Evolutionary conservation across 2,113 vertebrate genomes (phyloP).

Genomic region (Aramus guarauna): DNA sequence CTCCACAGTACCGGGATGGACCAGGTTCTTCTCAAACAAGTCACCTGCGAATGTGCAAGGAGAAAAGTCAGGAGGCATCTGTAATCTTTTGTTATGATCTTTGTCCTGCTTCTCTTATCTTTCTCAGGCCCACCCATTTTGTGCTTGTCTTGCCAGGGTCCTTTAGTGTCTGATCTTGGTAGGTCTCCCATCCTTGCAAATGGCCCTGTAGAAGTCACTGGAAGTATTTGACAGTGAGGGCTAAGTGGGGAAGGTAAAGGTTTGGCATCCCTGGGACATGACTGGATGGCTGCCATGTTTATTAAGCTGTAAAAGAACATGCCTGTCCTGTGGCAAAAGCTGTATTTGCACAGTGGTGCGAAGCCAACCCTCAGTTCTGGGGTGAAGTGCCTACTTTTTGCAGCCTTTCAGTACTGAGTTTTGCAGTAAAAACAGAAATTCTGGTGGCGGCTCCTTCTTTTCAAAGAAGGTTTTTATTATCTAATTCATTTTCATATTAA

Average conservation of each 20-base stretch:
- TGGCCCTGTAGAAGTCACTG: background rate
- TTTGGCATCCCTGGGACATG: background rate
- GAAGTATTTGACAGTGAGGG: background rate
- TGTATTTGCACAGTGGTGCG: background rate
- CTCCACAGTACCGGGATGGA: background rate
- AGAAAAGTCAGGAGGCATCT: background rate
- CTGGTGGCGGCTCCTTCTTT: background rate
- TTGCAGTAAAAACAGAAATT: background rate
- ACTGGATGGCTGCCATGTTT: conserved; percentile 41
- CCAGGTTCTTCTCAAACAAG: background rate
- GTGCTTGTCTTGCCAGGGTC: background rate
- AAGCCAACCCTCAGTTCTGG: background rate
- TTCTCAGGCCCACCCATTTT: background rate
- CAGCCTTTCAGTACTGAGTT: background rate
- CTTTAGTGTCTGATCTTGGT: background rate
- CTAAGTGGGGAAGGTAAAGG: background rate
- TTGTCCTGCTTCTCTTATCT: background rate
- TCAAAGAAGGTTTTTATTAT: background rate
- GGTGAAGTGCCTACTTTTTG: background rate
- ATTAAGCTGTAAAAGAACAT: conserved; percentile 26
- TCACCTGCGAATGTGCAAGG: rapidly evolving
- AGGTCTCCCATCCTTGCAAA: background rate
- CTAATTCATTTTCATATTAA: background rate
- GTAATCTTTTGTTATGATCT: background rate
- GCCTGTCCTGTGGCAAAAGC: conserved; percentile 26